Base-by-base conservation (phyloP, 2,113 vertebrate genomes). In the Xiphorhynchus elegans region DNA sequence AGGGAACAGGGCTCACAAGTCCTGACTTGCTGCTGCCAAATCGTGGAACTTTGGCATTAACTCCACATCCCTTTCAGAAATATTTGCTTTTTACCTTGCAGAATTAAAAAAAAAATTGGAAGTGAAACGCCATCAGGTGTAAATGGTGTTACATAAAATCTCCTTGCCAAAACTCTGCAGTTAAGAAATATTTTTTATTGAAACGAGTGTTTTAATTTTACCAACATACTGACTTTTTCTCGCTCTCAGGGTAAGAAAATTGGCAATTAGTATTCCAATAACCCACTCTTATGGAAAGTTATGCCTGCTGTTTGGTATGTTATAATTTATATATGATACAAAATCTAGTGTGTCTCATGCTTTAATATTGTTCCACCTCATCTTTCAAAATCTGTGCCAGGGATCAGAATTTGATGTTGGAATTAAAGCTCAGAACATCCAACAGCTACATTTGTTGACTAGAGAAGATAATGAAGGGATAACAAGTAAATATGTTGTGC, bases 141-240 rank as follows among this genome's bases (percentile, higher is more conserved):
- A 91, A 88, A 69, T 58, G 68, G 39, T 81, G 70, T 75, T 84
- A 35, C 39, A 56, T 70, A 64, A 91, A 89, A 46, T 62, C 67
- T 93, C 81, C 63, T 53, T 96, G 77, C 97, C 92, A 92, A 46
- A 85, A 70, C 92, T 81, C 63, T 93, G 35, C 69, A 84, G 93
- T 97, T 75, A 74, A 76, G 91, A 94, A 94, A 66, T 23, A 77
- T 87, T 90, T 91, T 90, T 91, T 87, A 15, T 74, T 56, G 81
- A 74, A 87, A 85, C 7, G 4, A 25, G 64, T 78, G 90, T 60
- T 92, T 92, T 50, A 29, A 44, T 96, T 94, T 93, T 89, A 42
- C 77, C 58, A 59, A n/a, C 33, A 58, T 47, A 3, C 50, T 37
- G 68, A 42, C 56, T 86, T 81, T 60, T 74, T 46, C 81, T 87